These are phyloP conservation scores for Oeneis ivallda DNA, from an alignment of 2,888 invertebrate genomes.

Conservation along the genomic window DNA sequence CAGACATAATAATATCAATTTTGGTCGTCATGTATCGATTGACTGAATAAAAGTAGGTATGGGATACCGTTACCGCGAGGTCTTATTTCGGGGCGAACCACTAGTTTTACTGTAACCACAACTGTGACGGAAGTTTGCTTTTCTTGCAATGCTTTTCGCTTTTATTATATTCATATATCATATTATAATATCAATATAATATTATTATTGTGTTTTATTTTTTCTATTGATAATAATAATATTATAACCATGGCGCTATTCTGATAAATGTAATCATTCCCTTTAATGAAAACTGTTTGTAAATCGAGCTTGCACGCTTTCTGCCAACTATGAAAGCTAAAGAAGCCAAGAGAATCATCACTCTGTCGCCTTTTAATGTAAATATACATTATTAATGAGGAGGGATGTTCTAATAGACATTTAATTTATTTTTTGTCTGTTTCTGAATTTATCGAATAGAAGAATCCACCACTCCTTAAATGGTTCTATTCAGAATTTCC, in stretches of 20 bases:
- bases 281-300: conserved; percentile 6
- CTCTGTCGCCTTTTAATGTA: conserved; percentile 18
- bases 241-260: neutral
- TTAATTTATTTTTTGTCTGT: conserved; percentile 3
- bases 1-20: too few relatives aligned
- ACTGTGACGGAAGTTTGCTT: too few relatives aligned
- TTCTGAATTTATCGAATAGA: conserved; percentile 3
- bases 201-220: neutral
- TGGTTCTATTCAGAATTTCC: neutral
- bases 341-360: conserved; percentile 22
- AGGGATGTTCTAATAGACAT: conserved; percentile 15
- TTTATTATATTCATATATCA: too few relatives aligned
- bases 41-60: too few relatives aligned
- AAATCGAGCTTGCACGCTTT: conserved; percentile 26
- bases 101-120: too few relatives aligned
- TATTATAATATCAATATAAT: too few relatives aligned
- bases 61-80: too few relatives aligned
- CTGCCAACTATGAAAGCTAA: conserved; percentile 18
- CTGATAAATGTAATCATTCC: conserved; percentile 24
- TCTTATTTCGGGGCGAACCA: too few relatives aligned
- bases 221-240: too few relatives aligned
- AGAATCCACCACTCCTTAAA: neutral
- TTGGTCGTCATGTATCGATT: too few relatives aligned
- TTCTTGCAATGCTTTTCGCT: too few relatives aligned
- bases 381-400: conserved; percentile 36